Evolutionary conservation across 2,888 invertebrate species (phyloP).

Genomic region (Platynereis dumerilii): DNA sequence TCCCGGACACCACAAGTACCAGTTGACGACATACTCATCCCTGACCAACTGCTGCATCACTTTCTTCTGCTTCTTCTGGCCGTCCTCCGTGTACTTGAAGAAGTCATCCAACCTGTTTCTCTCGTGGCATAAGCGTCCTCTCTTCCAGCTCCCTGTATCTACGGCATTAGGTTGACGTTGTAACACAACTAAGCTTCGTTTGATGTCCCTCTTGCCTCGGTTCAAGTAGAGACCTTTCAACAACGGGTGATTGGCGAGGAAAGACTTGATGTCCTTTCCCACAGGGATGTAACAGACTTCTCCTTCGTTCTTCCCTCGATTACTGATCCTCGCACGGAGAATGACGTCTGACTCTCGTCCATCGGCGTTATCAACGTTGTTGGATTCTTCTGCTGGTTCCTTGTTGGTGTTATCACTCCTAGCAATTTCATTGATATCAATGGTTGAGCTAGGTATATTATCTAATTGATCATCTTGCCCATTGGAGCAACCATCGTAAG

Average conservation of each 20-base stretch:
- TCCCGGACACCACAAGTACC: conserved; percentile 58
- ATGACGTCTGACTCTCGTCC: too few species aligned
- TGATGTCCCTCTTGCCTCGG: conserved; percentile 52
- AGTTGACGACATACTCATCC: conserved; percentile 55
- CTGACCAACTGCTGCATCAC: conserved; percentile 40
- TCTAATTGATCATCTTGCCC: too few species aligned
- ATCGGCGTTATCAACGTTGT: too few species aligned
- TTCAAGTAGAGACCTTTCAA: conserved; percentile 49
- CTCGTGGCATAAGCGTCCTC: conserved; percentile 45
- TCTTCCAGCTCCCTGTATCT: conserved; percentile 48
- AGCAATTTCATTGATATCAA: too few species aligned
- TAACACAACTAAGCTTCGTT: conserved; percentile 43
- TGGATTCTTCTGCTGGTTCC: too few species aligned
- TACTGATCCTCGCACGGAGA: neutral
- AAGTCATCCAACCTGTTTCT: conserved; percentile 52
- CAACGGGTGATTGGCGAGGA: conserved; percentile 44
- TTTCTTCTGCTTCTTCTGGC: conserved; percentile 36
- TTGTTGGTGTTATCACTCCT: too few species aligned
- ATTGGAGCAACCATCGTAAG: too few species aligned
- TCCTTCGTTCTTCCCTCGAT: conserved; percentile 10
- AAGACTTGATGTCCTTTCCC: conserved; percentile 42
- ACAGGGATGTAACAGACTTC: conserved; percentile 36
- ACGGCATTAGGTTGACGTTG: conserved; percentile 43
- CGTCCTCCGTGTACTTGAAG: conserved; percentile 49
- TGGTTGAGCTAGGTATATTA: too few species aligned